A percentile compares a stretch with the other conserved stretches of the same genome.
phyloP scores from a whole-genome alignment of 2,797 vertebrate species.

The Numenius phaeopus region DNA sequence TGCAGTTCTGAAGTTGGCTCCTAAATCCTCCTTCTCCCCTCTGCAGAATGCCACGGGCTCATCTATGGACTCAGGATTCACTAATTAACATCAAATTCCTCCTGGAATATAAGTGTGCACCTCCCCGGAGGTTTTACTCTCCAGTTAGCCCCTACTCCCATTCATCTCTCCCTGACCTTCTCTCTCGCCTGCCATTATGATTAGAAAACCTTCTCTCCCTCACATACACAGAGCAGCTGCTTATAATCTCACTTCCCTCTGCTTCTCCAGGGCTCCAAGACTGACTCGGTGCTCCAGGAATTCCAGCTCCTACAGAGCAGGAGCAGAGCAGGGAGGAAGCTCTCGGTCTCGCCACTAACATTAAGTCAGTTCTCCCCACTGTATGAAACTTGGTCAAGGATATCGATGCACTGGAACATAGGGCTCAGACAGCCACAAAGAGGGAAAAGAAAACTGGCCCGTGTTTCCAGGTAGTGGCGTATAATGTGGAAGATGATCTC shows the following conservation, averaged over 20 bases:
- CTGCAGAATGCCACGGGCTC: background rate
- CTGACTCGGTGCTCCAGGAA: background rate
- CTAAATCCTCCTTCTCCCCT: background rate
- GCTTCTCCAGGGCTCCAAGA: background rate
- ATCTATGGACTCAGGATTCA: background rate
- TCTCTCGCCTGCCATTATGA: background rate
- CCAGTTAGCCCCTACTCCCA: background rate
- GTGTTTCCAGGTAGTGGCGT: slow-evolving; percentile 26
- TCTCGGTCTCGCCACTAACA: background rate
- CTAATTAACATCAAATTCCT: background rate
- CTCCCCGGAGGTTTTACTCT: background rate
- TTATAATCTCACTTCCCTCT: background rate
- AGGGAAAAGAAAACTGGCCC: slow-evolving; percentile 36
- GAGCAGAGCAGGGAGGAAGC: background rate
- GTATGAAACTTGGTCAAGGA: background rate
- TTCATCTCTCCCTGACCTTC: background rate
- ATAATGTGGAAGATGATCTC: slow-evolving; percentile 63
- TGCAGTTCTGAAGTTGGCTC: background rate
- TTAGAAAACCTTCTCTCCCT: background rate
- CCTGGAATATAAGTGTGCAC: background rate
- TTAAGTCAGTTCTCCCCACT: background rate
- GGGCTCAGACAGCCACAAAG: background rate
- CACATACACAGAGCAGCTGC: background rate
- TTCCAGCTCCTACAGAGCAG: background rate
- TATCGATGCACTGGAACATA: background rate